These are phyloP conservation scores for Riptortus pedestris DNA, from an alignment of 1,140 invertebrate species.

Conservation along the genomic window DNA sequence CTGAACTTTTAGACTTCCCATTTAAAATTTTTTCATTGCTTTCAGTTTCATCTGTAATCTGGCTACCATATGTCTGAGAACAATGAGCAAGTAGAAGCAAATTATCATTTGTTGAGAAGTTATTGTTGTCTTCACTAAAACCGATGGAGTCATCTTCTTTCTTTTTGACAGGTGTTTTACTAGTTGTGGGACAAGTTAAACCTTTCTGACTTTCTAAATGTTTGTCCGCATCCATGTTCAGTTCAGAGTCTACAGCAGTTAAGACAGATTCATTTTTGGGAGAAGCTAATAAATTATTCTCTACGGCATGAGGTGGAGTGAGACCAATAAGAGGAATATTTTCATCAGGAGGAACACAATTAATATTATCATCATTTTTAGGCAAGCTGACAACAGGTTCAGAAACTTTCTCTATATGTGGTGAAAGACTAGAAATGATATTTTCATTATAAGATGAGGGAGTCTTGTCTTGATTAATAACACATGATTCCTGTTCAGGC, in stretches of 20 bases:
- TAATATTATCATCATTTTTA: neutral
- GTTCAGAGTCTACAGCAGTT: neutral
- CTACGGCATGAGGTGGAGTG: too few species aligned
- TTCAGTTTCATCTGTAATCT: neutral
- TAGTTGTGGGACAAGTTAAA: neutral
- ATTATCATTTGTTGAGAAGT: neutral
- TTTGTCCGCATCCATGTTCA: neutral
- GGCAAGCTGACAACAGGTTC: neutral
- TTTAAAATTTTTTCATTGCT: neutral
- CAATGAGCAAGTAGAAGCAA: constrained; percentile 7
- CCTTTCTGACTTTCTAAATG: neutral
- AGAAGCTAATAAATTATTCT: too few species aligned
- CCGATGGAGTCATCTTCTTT: neutral
- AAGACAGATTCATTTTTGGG: neutral
- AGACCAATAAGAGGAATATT: too few species aligned
- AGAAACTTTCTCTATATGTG: too few species aligned
- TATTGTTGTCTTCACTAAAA: neutral
- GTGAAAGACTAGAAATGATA: neutral
- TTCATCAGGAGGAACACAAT: neutral
- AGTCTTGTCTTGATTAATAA: neutral
- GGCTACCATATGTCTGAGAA: constrained; percentile 6
- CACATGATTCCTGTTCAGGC: neutral
- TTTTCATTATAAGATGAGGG: too few species aligned
- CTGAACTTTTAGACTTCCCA: neutral
- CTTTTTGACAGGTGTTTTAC: too few species aligned